Evolutionary conservation across 64 coral and sea anemone genomes (phyloP).

Genomic region (Catalaphyllia jardinei): DNA sequence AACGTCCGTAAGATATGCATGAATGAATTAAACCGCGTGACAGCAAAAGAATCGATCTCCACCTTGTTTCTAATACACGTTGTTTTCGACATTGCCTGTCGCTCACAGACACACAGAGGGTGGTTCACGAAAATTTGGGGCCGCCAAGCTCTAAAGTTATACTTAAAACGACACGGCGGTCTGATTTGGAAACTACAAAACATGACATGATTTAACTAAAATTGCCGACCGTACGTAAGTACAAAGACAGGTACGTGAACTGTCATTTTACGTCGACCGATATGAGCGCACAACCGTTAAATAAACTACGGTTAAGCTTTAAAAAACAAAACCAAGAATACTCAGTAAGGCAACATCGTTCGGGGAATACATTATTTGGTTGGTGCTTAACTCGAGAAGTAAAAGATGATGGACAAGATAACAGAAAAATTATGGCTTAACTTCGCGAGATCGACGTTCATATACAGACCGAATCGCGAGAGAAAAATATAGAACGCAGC

Average conservation of each 20-base stretch:
- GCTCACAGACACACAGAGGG: neutral
- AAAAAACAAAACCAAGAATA: slow-evolving; percentile 19
- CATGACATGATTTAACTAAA: neutral
- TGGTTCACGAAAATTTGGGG: neutral
- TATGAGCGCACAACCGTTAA: slow-evolving; percentile 37
- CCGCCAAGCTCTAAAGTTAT: neutral
- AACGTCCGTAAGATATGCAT: neutral
- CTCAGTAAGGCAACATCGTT: neutral
- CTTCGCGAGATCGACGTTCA: neutral
- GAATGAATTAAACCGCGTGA: neutral
- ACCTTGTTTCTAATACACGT: neutral
- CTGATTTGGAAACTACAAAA: neutral
- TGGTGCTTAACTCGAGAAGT: neutral
- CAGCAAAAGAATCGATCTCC: neutral
- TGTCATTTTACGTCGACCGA: slow-evolving; percentile 10
- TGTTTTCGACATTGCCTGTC: neutral
- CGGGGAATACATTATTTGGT: neutral
- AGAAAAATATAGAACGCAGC: neutral
- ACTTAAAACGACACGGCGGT: neutral
- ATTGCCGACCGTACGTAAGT: neutral
- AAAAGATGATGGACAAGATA: neutral
- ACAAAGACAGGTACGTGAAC: slow-evolving; percentile 1
- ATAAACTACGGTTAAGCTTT: slow-evolving; percentile 17
- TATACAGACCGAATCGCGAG: neutral
- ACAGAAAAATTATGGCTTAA: neutral